Evolutionary conservation across 2,113 vertebrate species (phyloP).

Genomic region (Thamnophis sirtalis): DNA sequence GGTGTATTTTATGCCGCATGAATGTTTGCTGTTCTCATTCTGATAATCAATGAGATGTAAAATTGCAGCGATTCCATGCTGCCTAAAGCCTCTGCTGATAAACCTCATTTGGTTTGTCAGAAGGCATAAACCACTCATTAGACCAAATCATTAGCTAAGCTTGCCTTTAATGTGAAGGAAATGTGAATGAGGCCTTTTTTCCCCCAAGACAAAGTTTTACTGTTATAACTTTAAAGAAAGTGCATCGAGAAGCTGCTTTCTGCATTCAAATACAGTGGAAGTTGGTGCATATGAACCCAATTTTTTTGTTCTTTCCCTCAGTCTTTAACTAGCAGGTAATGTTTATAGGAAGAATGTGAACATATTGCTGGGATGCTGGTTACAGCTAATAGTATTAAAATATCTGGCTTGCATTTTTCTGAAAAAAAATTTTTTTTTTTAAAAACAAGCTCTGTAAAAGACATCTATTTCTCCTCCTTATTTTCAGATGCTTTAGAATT

Average conservation of each 20-base stretch:
- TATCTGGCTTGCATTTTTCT: neutral
- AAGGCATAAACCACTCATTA: conserved; percentile 58
- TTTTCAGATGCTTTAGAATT: neutral
- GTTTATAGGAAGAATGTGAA: neutral
- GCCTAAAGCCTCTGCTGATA: conserved; percentile 60
- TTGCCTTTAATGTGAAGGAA: conserved; percentile 38
- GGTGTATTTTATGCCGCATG: conserved; percentile 34
- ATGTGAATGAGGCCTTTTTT: conserved; percentile 46
- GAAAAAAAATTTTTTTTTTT: neutral
- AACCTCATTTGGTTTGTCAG: conserved; percentile 61
- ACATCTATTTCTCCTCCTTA: neutral
- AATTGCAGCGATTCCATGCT: conserved; percentile 61
- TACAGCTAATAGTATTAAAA: neutral
- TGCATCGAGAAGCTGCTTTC: neutral
- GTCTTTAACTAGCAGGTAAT: neutral
- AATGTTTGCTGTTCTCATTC: conserved; percentile 52
- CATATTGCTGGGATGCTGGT: neutral
- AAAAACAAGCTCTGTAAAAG: neutral
- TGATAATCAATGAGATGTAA: conserved; percentile 67
- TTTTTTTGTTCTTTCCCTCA: neutral
- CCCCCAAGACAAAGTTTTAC: conserved; percentile 39
- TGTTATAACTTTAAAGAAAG: conserved; percentile 35
- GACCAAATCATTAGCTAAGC: conserved; percentile 50
- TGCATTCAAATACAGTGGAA: neutral
- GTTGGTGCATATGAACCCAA: neutral